phyloP scores from a whole-genome alignment of 1,140 invertebrate genomes.

The Drosophila nigrodunni region DNA sequence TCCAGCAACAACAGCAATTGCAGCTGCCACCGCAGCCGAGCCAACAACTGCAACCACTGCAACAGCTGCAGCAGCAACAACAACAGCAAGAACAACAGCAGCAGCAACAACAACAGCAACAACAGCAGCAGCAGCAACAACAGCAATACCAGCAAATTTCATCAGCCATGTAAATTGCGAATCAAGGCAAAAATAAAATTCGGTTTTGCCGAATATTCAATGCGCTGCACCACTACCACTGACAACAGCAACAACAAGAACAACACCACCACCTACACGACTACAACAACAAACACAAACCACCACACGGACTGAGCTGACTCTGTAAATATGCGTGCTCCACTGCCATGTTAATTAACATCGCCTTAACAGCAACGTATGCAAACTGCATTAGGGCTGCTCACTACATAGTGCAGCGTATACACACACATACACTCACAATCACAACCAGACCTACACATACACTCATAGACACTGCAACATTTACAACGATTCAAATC shows the following conservation, averaged over 20 bases:
- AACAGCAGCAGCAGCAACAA: conserved; percentile 39
- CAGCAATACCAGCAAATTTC: conserved; percentile 56
- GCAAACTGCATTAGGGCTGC: conserved; percentile 13
- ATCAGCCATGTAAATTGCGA: conserved; percentile 68
- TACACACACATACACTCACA: conserved; percentile 11
- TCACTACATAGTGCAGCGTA: conserved; percentile 19
- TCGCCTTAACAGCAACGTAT: conserved; percentile 39
- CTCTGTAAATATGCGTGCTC: conserved; percentile 12
- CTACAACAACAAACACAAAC: not conserved
- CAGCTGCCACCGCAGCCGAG: conserved; percentile 31
- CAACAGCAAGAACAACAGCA: conserved; percentile 28
- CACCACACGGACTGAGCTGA: conserved; percentile 9
- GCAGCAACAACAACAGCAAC: conserved; percentile 16
- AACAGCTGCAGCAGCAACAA: conserved; percentile 23
- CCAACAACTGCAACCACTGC: conserved; percentile 29
- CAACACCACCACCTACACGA: not conserved
- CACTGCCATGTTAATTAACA: conserved; percentile 52
- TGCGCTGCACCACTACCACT: not conserved
- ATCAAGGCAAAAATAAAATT: conserved; percentile 18
- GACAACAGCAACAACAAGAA: not conserved
- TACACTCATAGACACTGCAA: not conserved
- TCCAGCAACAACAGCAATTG: conserved; percentile 36
- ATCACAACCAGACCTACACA: not conserved
- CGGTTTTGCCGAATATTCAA: conserved; percentile 24
- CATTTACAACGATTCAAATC: conserved; percentile 35